Base-by-base conservation (phyloP, 2,113 vertebrate genomes). In the Megaleporinus macrocephalus region DNA sequence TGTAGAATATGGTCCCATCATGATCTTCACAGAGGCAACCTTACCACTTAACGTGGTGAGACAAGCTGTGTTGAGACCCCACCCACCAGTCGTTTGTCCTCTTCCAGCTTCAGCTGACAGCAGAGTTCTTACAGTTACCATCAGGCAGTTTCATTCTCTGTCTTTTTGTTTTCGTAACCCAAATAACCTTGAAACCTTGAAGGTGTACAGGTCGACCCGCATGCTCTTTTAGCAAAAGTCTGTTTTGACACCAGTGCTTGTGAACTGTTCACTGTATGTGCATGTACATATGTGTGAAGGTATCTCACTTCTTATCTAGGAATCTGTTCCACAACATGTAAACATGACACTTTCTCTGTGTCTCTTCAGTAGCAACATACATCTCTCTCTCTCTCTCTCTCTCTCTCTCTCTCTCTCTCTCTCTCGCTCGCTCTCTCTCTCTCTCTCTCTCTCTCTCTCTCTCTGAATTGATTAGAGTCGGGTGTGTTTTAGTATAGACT, bases 121-220 rank as follows among this genome's bases (percentile, higher is more conserved):
- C n/a, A n/a, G n/a, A n/a, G n/a, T 69, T 41, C 15, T 14, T 41
- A 7, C 26, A 2, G n/a, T 14, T 24, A 20, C 33, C 57, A 1
- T 57, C 12, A 69, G 49, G 14, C 47, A 11, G 59, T 51, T 33
- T 49, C 0, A 33, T 26, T 61, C 24, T 24, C n/a, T 33, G 16
- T 6, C 9, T 6, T 33, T 69, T 51, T 75, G 26, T 12, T 4
- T 26, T 51, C 51, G 27, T 33, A 44, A 33, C 44, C 24, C 30
- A 33, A 36, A 53, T 63, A 76, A 71, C 30, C 78, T 55, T 65
- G 72, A 81, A 14, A 22, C 9, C 5, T 44, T 41, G 20, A 44
- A 44, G 66, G 20, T 73, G 47, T 27, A 33, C 69, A 33, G 63
- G 55, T 57, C 59, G 51, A 30, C n/a, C 51, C 24, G 26, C 53